Conservation (phyloP, 1,140 invertebrate species). For the Elysia chlorotica region DNA sequence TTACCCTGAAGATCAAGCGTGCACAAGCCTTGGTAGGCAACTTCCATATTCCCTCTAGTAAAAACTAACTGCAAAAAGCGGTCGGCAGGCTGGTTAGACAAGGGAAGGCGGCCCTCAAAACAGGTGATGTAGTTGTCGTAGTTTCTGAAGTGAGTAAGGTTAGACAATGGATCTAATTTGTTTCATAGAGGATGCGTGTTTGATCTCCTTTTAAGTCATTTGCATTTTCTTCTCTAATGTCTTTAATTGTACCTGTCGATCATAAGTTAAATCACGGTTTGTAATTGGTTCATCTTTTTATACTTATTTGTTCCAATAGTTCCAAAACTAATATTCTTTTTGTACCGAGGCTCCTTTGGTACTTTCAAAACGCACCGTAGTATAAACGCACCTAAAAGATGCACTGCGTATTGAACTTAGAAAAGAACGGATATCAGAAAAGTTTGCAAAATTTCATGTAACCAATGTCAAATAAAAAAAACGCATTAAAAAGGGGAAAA, state of each 20-base stretch:
- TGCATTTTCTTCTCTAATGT: neutral
- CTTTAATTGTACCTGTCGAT: neutral
- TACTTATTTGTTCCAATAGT: no score
- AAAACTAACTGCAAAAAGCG: conserved; percentile 26
- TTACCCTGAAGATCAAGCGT: conserved; percentile 23
- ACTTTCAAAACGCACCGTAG: no score
- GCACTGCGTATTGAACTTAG: no score
- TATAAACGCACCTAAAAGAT: no score
- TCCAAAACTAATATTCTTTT: no score
- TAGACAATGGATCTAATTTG: neutral
- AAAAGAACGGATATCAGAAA: no score
- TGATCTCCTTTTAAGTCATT: neutral
- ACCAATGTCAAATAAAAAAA: no score
- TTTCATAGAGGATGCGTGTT: neutral
- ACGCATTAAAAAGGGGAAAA: neutral
- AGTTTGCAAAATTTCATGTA: no score
- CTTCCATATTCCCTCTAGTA: conserved; percentile 16
- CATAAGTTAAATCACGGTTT: neutral
- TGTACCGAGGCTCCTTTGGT: no score
- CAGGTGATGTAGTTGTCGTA: conserved; percentile 24
- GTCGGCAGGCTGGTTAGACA: conserved; percentile 25
- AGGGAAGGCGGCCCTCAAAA: conserved; percentile 25
- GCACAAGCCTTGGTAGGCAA: conserved; percentile 29
- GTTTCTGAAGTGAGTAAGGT: conserved; percentile 24
- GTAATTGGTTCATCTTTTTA: no score